A percentile compares a stretch with the other conserved stretches of the same genome.
phyloP scores from a whole-genome alignment of 2,888 invertebrate species.

The Carpatolechia fugitivella region DNA sequence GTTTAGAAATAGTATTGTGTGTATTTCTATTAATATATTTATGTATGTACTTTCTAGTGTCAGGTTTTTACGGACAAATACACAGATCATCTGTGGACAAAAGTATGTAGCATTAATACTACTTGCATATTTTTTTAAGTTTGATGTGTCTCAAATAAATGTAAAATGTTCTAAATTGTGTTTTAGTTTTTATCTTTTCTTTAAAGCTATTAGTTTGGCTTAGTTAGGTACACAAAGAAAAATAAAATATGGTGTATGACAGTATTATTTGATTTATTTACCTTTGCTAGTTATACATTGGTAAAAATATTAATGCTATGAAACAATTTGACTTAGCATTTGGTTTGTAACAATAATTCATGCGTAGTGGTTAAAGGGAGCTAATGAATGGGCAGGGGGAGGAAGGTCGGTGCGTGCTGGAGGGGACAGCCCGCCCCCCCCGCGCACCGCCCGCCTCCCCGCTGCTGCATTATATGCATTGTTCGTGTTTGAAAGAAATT shows the following conservation, averaged over 20 bases:
- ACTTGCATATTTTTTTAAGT: slow-evolving; percentile 27
- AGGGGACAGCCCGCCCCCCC: slow-evolving; percentile 7
- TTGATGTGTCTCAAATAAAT: slow-evolving; percentile 42
- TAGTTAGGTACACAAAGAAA: not conserved
- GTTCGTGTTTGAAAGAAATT: slow-evolving; percentile 40
- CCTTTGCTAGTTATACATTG: slow-evolving; percentile 77
- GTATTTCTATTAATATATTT: slow-evolving; percentile 24
- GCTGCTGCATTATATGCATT: slow-evolving; percentile 45
- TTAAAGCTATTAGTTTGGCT: not conserved
- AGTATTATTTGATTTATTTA: slow-evolving; percentile 78
- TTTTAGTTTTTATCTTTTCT: not conserved
- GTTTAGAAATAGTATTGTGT: slow-evolving; percentile 30
- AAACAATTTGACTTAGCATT: slow-evolving; percentile 76
- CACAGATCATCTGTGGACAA: no score
- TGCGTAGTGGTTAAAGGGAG: slow-evolving; percentile 51
- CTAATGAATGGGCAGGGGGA: slow-evolving; percentile 29
- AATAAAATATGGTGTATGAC: slow-evolving; percentile 34
- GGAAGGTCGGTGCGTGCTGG: not conserved
- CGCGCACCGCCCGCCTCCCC: slow-evolving; percentile 17
- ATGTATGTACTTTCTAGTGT: slow-evolving; percentile 18
- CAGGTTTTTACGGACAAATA: slow-evolving; percentile 26
- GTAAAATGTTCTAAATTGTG: slow-evolving; percentile 25
- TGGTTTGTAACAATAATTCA: slow-evolving; percentile 67
- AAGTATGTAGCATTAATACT: slow-evolving; percentile 12
- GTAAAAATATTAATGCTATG: slow-evolving; percentile 78